Conservation (phyloP, 2,888 invertebrate genomes). For the Phyllotreta striolata region DNA sequence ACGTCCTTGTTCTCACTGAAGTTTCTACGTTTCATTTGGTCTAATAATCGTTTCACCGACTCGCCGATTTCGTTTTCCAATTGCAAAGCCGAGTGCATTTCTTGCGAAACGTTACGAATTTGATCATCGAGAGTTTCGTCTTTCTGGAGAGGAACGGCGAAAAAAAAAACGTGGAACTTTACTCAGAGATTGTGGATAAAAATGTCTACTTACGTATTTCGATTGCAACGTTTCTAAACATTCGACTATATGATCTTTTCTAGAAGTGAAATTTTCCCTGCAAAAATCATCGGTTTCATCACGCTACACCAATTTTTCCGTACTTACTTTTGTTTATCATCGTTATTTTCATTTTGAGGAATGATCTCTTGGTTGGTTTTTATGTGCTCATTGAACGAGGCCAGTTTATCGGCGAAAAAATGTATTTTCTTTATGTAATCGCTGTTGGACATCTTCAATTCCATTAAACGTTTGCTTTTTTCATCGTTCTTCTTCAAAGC, state of each 20-base stretch:
- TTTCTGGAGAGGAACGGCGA: not conserved
- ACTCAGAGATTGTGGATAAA: not conserved
- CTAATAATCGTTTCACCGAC: not conserved
- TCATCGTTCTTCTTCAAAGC: not conserved
- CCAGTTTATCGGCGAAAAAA: not conserved
- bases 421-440: constrained; percentile 1
- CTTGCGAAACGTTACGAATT: not conserved
- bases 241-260: too few species aligned
- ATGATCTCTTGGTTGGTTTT: constrained; percentile 4
- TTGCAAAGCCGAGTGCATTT: not conserved
- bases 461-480: not conserved
- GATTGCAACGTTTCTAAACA: too few species aligned
- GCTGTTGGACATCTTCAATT: not conserved
- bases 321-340: constrained; percentile 6
- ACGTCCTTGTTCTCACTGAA: not conserved
- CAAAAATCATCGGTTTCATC: too few species aligned
- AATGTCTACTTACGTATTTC: not conserved
- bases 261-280: too few species aligned
- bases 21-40: not conserved
- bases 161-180: constrained; percentile 1
- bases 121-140: not conserved
- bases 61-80: not conserved
- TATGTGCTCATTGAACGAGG: not conserved
- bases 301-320: too few species aligned
- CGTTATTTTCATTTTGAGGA: not conserved